Conservation (phyloP, 2,888 invertebrate genomes). For the Drosophila atroscutellata region DNA sequence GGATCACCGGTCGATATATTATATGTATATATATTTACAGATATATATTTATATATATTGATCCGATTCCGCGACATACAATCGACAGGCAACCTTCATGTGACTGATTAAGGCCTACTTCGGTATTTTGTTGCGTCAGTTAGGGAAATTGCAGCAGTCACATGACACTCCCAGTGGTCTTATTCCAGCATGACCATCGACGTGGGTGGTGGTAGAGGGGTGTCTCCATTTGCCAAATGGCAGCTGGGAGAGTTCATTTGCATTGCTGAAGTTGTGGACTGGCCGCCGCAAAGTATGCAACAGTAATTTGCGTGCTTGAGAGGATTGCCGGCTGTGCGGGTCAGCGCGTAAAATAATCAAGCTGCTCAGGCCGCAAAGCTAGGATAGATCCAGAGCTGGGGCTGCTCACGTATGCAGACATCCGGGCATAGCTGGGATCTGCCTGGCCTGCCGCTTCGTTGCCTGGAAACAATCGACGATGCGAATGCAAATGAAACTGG, state of each 20-base stretch:
- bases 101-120: background rate
- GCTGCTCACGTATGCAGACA: slow-evolving; percentile 36
- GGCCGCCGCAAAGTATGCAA: slow-evolving; percentile 47
- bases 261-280: slow-evolving; percentile 12
- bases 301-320: slow-evolving; percentile 26
- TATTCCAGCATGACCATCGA: background rate
- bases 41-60: background rate
- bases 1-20: background rate
- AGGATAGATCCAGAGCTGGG: slow-evolving; percentile 1
- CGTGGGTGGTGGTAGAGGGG: background rate
- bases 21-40: too few relatives aligned
- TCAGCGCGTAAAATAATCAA: slow-evolving; percentile 80
- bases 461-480: slow-evolving; percentile 56
- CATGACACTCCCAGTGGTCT: background rate
- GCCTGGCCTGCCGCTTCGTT: slow-evolving; percentile 53
- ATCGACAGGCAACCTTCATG: background rate
- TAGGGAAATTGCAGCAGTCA: background rate
- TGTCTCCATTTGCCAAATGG: background rate
- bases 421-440: slow-evolving; percentile 29
- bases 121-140: background rate
- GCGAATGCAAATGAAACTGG: slow-evolving; percentile 66
- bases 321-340: slow-evolving; percentile 69
- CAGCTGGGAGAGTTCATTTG: slow-evolving; percentile 1
- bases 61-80: background rate
- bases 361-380: slow-evolving; percentile 24